phyloP scores from a whole-genome alignment of 2,113 vertebrate genomes.

The Scomber colias region DNA sequence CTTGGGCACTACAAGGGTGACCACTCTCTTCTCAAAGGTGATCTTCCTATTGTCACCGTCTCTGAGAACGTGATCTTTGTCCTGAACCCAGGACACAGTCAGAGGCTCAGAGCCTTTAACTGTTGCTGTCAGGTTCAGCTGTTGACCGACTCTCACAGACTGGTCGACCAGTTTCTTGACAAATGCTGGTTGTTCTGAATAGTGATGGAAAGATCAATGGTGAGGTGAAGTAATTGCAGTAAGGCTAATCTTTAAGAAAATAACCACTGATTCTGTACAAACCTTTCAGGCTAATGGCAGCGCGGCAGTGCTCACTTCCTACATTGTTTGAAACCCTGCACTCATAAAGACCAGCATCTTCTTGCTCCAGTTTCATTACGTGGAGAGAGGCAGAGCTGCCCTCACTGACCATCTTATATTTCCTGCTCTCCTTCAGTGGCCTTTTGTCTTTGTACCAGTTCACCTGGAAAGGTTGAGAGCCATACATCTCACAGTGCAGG shows the following conservation, averaged over 20 bases:
- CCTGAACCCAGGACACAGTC: conserved; percentile 94
- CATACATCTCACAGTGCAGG: conserved; percentile 92
- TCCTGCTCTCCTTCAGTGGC: conserved; percentile 93
- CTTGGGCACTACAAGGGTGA: conserved; percentile 86
- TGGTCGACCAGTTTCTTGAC: conserved; percentile 89
- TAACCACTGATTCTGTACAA: conserved; percentile 61
- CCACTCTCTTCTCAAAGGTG: conserved; percentile 88
- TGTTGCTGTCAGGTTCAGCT: conserved; percentile 88
- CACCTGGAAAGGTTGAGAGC: conserved; percentile 92
- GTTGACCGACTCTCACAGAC: conserved; percentile 88
- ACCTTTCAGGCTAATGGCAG: conserved; percentile 92
- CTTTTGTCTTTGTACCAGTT: conserved; percentile 95
- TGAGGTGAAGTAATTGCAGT: conserved; percentile 46
- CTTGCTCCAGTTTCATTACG: conserved; percentile 89
- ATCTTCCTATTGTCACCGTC: conserved; percentile 93
- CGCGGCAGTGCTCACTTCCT: conserved; percentile 88
- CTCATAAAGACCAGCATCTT: conserved; percentile 92
- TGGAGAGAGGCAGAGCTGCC: conserved; percentile 89
- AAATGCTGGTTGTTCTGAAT: conserved; percentile 93
- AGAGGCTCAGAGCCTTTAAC: conserved; percentile 92
- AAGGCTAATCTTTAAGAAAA: background rate
- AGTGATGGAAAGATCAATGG: conserved; percentile 74
- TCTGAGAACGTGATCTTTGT: conserved; percentile 93
- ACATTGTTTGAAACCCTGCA: conserved; percentile 93
- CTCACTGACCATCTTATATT: conserved; percentile 91